Evolutionary conservation across 2,888 invertebrate species (phyloP).

Genomic region (Andricus quercusramuli): DNA sequence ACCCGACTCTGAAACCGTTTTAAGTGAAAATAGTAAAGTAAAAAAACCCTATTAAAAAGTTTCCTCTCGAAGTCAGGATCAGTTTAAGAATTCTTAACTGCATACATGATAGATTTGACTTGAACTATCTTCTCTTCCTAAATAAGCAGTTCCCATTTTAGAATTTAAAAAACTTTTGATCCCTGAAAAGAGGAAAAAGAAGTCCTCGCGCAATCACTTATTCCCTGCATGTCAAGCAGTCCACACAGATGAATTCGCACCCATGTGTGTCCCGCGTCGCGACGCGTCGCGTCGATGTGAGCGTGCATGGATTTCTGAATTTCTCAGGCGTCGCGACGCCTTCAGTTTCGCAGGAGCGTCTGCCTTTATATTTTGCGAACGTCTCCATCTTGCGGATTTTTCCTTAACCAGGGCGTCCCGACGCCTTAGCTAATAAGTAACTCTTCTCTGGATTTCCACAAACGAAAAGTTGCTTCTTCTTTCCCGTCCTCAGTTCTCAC

Average conservation of each 20-base stretch:
- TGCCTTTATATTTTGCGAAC: conserved; percentile 55
- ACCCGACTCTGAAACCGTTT: neutral
- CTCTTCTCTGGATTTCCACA: conserved; percentile 46
- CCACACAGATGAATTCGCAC: neutral
- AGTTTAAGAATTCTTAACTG: conserved; percentile 39
- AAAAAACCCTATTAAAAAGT: conserved; percentile 28
- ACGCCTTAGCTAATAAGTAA: conserved; percentile 74
- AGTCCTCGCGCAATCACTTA: conserved; percentile 32
- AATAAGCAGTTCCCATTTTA: conserved; percentile 28
- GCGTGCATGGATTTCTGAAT: conserved; percentile 27
- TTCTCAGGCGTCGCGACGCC: conserved; percentile 38
- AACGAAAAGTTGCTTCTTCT: conserved; percentile 8
- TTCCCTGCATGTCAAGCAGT: conserved; percentile 39
- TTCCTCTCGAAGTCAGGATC: neutral
- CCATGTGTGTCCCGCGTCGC: neutral
- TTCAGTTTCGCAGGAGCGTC: conserved; percentile 13
- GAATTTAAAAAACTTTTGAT: conserved; percentile 35
- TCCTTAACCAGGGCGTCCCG: conserved; percentile 73
- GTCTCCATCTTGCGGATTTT: conserved; percentile 77
- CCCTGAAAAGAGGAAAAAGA: conserved; percentile 29
- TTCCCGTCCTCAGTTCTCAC: neutral
- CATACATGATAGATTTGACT: conserved; percentile 39
- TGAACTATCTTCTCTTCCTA: conserved; percentile 37
- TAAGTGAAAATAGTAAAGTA: neutral
- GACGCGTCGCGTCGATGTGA: conserved; percentile 18